These are phyloP conservation scores for Hanleya hanleyi DNA, from an alignment of 2,888 invertebrate genomes.

Conservation along the genomic window DNA sequence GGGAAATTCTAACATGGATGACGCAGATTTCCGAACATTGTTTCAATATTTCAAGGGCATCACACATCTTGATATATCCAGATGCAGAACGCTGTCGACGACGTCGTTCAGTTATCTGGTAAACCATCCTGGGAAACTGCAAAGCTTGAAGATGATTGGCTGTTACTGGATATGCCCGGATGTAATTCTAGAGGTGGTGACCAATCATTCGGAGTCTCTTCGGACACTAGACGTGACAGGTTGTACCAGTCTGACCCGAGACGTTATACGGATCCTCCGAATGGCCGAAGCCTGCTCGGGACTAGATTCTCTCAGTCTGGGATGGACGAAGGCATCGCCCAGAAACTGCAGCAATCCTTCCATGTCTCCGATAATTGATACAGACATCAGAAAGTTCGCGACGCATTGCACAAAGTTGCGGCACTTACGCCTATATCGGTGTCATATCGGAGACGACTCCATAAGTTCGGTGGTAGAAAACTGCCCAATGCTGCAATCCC, in stretches of 20 bases:
- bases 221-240: background rate
- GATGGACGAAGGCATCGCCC: background rate
- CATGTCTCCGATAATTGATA: background rate
- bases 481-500: background rate
- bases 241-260: background rate
- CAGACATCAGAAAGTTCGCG: background rate
- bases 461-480: background rate
- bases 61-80: background rate
- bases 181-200: background rate
- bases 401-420: background rate
- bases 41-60: background rate
- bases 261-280: background rate
- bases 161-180: background rate
- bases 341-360: background rate
- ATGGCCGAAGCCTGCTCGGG: background rate
- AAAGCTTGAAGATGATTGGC: background rate
- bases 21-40: background rate
- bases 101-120: background rate
- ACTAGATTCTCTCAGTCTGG: background rate
- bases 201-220: background rate
- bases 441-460: constrained; percentile 1
- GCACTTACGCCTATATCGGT: background rate
- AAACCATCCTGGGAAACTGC: background rate
- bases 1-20: background rate
- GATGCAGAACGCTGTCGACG: background rate